Percentiles rank a stretch among this genome's conserved stretches.
Evolutionary conservation across 2,888 invertebrate genomes (phyloP).

Genomic region (Pseudeuparius sepicola): DNA sequence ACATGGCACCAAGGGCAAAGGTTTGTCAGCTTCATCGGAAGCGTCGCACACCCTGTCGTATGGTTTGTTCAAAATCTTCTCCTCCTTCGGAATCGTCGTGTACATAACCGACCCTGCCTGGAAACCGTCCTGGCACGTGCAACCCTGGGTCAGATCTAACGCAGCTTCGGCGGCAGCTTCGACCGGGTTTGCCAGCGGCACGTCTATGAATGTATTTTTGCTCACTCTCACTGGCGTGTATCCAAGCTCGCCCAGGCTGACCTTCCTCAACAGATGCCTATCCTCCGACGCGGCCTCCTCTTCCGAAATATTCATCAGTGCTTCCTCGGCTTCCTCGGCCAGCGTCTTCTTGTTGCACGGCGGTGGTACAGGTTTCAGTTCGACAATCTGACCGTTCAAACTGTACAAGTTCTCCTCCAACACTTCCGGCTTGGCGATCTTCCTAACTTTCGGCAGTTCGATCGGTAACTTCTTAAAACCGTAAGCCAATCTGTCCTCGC

Average conservation of each 20-base stretch:
- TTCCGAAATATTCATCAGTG: constrained; percentile 28
- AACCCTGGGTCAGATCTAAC: too few relatives aligned
- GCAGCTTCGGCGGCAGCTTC: not conserved
- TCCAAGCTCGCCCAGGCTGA: constrained; percentile 40
- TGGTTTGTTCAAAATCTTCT: too few relatives aligned
- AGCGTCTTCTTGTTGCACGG: constrained; percentile 18
- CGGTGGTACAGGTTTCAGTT: constrained; percentile 34
- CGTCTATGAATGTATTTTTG: constrained; percentile 1
- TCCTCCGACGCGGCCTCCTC: constrained; percentile 21
- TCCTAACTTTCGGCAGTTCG: constrained; percentile 29
- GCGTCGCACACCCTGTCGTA: too few relatives aligned
- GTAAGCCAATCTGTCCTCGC: constrained; percentile 43
- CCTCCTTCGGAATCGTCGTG: too few relatives aligned
- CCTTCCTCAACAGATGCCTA: constrained; percentile 23
- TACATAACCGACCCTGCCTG: constrained; percentile 11
- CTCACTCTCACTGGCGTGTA: constrained; percentile 35
- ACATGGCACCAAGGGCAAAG: too few relatives aligned
- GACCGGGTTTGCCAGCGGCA: not conserved
- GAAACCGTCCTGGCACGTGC: constrained; percentile 10
- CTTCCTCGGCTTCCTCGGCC: constrained; percentile 33
- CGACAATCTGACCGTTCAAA: constrained; percentile 45
- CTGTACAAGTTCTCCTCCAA: constrained; percentile 42
- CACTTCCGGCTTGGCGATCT: not conserved
- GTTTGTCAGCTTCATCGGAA: too few relatives aligned
- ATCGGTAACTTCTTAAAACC: constrained; percentile 43